Evolutionary conservation across 2,797 vertebrate species (phyloP).

Genomic region (Karalla daura): DNA sequence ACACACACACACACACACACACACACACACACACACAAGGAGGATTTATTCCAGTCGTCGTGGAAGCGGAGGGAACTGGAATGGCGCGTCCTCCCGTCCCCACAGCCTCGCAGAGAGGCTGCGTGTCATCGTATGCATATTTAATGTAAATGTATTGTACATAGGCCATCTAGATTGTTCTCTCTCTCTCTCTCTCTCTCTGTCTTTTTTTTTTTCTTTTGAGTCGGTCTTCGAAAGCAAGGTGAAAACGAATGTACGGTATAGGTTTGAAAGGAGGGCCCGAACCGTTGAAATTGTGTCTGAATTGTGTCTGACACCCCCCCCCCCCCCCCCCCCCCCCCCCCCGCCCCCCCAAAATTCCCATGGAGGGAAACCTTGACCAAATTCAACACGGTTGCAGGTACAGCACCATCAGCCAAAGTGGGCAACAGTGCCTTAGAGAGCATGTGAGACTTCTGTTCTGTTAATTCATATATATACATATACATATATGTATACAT

Average conservation of each 20-base stretch:
- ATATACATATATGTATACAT: no score
- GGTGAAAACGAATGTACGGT: constrained; percentile 74
- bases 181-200: constrained; percentile 26
- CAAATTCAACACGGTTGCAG: constrained; percentile 48
- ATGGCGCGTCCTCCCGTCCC: constrained; percentile 5
- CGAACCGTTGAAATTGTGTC: constrained; percentile 10
- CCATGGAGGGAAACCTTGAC: constrained; percentile 38
- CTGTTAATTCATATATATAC: constrained; percentile 10
- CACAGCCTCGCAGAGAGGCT: constrained; percentile 21
- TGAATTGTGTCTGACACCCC: not conserved
- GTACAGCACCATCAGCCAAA: constrained; percentile 66
- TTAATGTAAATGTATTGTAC: constrained; percentile 87
- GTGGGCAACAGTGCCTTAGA: constrained; percentile 51
- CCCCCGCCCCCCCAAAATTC: no score
- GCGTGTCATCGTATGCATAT: constrained; percentile 64
- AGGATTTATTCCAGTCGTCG: constrained; percentile 27
- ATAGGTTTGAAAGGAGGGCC: constrained; percentile 1
- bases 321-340: no score
- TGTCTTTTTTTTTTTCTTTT: constrained; percentile 27
- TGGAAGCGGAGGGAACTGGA: constrained; percentile 20
- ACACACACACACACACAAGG: not conserved
- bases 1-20: not conserved
- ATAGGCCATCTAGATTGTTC: constrained; percentile 68
- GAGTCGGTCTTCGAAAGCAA: constrained; percentile 48
- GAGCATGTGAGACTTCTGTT: constrained; percentile 23